A percentile compares a stretch with the other conserved stretches of the same genome.
Evolutionary conservation across 64 coral and sea anemone species (phyloP).

Genomic region (Catalaphyllia jardinei): DNA sequence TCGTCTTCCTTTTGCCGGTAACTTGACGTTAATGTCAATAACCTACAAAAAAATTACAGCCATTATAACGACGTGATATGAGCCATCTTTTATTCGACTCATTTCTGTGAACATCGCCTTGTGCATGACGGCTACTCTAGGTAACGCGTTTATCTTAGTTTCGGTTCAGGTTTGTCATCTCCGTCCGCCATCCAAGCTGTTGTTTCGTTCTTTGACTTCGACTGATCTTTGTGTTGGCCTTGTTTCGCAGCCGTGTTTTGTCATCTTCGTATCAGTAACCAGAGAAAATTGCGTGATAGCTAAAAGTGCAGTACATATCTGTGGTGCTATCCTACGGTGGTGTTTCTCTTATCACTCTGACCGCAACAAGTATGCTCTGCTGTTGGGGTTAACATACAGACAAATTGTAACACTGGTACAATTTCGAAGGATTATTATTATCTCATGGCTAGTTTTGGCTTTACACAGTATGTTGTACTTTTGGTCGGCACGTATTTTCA

Average conservation of each 20-base stretch:
- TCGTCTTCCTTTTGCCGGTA: too few relatives aligned
- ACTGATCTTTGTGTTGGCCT: constrained; percentile 65
- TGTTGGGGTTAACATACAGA: neutral
- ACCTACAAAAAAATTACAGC: too few relatives aligned
- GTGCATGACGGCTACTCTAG: constrained; percentile 12
- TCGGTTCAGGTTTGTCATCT: constrained; percentile 37
- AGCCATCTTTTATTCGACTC: too few relatives aligned
- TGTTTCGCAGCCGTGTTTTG: constrained; percentile 53
- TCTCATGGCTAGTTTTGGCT: neutral
- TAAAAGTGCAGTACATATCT: neutral
- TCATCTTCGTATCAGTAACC: neutral
- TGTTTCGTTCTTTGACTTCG: constrained; percentile 40
- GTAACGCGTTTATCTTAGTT: constrained; percentile 54
- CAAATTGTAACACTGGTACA: neutral
- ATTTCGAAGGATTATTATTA: neutral
- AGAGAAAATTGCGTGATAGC: neutral
- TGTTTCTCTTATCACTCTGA: neutral
- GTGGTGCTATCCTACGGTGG: neutral
- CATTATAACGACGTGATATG: too few relatives aligned
- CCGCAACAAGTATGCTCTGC: constrained; percentile 16
- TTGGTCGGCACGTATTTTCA: neutral
- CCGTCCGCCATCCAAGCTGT: constrained; percentile 44
- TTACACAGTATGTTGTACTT: neutral
- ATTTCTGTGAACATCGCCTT: neutral
- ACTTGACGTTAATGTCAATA: too few relatives aligned